These are phyloP conservation scores for Subanguina moxae DNA, from an alignment of 1,140 invertebrate genomes.

Conservation along the genomic window DNA sequence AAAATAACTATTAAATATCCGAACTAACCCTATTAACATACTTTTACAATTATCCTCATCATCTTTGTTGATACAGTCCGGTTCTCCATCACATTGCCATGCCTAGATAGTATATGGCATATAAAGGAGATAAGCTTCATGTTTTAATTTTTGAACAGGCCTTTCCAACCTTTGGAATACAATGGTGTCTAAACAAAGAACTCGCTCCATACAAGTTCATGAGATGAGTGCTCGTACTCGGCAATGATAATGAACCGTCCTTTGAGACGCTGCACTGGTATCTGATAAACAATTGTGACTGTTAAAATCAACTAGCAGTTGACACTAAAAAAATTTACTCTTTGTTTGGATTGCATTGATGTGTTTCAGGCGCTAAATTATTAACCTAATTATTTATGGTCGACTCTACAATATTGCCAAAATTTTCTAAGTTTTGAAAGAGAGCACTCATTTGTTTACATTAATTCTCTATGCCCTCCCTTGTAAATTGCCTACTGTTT, in stretches of 20 bases:
- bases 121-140: not conserved
- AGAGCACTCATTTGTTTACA: no score
- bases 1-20: not conserved
- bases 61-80: conserved; percentile 53
- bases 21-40: conserved; percentile 58
- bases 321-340: not conserved
- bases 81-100: conserved; percentile 74
- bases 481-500: no score
- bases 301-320: no score
- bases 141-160: not conserved
- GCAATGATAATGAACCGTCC: not conserved
- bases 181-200: not conserved
- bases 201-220: not conserved
- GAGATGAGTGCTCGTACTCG: not conserved
- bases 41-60: conserved; percentile 65
- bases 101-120: conserved; percentile 65
- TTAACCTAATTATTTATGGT: no score
- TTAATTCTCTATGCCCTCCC: no score
- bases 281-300: no score
- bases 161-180: not conserved
- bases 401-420: no score
- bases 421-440: no score
- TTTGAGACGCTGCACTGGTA: not conserved
- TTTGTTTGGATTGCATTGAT: conserved; percentile 2
- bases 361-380: not conserved